phyloP scores from a whole-genome alignment of 2,797 vertebrate species.

The Muscicapa striata region DNA sequence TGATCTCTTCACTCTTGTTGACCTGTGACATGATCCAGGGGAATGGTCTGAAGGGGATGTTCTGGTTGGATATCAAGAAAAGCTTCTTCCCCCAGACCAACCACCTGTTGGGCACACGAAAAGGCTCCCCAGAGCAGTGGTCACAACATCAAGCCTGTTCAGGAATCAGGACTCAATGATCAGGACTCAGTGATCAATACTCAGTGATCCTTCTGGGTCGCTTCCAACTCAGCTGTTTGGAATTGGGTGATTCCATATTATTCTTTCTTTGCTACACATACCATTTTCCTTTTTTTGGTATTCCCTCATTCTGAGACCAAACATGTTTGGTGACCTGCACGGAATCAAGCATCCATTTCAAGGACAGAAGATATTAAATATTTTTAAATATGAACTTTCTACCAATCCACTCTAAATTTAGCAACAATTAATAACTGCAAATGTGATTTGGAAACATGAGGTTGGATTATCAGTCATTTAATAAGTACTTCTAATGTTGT shows the following conservation, averaged over 20 bases:
- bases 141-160: background rate
- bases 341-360: background rate
- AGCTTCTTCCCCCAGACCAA: background rate
- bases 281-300: background rate
- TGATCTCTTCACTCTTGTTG: background rate
- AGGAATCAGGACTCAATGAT: background rate
- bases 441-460: background rate
- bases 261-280: background rate
- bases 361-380: background rate
- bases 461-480: background rate
- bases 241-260: background rate
- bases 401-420: background rate
- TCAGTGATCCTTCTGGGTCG: background rate
- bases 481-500: background rate
- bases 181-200: no score
- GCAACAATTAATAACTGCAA: background rate
- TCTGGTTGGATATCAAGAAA: background rate
- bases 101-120: background rate
- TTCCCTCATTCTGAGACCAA: background rate
- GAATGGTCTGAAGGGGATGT: background rate
- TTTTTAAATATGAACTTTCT: background rate
- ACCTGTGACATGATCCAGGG: no score
- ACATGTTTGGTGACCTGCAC: background rate
- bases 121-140: no score
- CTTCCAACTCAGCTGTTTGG: background rate